Evolutionary conservation across 2,113 vertebrate species (phyloP), one percentile per base, ranked within the genome.

Genomic region (Ctenodactylus gundi): DNA sequence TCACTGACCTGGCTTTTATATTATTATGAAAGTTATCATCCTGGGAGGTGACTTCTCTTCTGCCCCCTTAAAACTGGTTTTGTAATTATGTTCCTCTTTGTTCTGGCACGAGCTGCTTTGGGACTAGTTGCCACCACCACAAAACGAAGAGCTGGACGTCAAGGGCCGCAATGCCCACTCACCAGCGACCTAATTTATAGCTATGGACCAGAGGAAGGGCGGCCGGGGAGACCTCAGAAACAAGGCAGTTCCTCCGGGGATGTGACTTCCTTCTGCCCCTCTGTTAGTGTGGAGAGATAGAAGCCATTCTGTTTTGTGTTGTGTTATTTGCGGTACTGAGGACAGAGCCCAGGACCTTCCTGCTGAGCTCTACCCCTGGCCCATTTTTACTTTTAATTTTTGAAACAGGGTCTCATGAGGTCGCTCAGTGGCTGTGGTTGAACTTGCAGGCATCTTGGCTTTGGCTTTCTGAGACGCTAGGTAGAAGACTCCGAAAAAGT

Each of bases 91-190:
- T 97, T 97, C 57, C 91, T 94, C 92, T 87, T 64, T 96, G 72
- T 93, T 97, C 94, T 93, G 95, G 94, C 91, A 92, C 95, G 94
- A 90, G 84, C 95, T 97, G 1, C 0, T 34, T 93, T 67, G 88
- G 90, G 96, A 94, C 73, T 96, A 92, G 97, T 96, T 96, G 91
- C 96, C 96, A 94, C 85, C 88, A 92, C 73, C 65, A 91, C 93
- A 95, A 94, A 97, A 97, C 93, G 88, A 97, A 80, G 89, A 96
- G 93, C 95, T 97, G 92, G 96, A 97, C 97, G 97, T 97, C 94
- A 95, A 94, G 94, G 91, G 91, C 92, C 90, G 92, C 51, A 92
- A 57, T 85, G 65, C 95, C 87, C 88, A 97, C 64, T 88, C 83
- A 83, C 84, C 77, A 73, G 94, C 93, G 95, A 27, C 95, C n/a